Conservation (phyloP, 2,797 vertebrate species). For the Amblyraja radiata region DNA sequence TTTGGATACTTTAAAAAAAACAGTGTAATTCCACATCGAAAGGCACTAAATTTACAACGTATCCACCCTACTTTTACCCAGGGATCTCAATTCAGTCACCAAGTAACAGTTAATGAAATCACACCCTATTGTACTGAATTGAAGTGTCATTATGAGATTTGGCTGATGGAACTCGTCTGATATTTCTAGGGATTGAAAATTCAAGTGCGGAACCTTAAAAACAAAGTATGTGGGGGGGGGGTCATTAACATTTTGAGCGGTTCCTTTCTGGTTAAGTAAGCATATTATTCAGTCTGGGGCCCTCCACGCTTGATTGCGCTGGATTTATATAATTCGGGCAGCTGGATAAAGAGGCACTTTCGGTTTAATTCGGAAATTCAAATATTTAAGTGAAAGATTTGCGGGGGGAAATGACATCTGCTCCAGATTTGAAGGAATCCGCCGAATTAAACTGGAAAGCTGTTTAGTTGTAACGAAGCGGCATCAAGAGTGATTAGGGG, state of each 20-base stretch:
- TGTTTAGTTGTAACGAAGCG: neutral
- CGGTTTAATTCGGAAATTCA: neutral
- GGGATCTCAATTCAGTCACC: neutral
- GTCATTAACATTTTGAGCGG: slow-evolving; percentile 29
- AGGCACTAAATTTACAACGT: neutral
- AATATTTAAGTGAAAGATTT: neutral
- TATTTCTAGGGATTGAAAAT: neutral
- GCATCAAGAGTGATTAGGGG: neutral
- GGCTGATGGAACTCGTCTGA: neutral
- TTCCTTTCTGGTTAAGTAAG: neutral
- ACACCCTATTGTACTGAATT: neutral
- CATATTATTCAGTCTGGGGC: neutral
- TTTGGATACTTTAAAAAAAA: neutral
- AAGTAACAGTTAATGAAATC: neutral
- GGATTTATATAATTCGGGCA: neutral
- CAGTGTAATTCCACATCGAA: neutral
- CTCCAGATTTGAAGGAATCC: slow-evolving; percentile 12
- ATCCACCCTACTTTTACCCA: neutral
- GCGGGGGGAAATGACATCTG: neutral
- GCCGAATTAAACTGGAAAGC: neutral
- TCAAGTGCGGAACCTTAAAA: neutral
- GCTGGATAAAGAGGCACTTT: neutral
- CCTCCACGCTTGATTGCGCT: neutral
- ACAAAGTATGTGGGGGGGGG: neutral
- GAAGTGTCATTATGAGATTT: neutral